Base-by-base conservation (phyloP, 2,113 vertebrate species). In the Sardina pilchardus region DNA sequence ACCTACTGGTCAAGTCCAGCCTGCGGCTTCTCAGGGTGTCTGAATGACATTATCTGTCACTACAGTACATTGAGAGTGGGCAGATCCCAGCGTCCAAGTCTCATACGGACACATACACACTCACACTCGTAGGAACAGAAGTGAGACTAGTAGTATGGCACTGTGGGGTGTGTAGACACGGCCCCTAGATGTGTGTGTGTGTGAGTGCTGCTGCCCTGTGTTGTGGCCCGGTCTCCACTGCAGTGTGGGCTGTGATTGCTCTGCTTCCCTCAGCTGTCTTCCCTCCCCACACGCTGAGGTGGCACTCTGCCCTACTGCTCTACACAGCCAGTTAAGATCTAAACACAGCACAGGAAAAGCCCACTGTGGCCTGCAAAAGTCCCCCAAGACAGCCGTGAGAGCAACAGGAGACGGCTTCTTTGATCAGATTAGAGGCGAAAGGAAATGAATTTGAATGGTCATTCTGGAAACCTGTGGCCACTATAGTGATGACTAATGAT, bases 271-370 rank as follows among this genome's bases (percentile, higher is more conserved):
- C 42, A 36, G 82, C 81, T 42, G 80, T 47, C 63, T 67, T 84
- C 81, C 24, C 30, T 82, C 81, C 47, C 21, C 21, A 78, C 30
- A 34, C 36, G 67, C 67, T 75, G 59, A 67, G n/a, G 59, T 67
- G 59, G 24, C 3, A 78, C 87, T 88, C 48, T 81, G 59, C 86
- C 67, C 87, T 75, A 24, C 26, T 78, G 75, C 71, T 83, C 78
- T 16, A 93, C 91, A 82, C 83, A 84, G 87, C 85, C 86, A 16
- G 26, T 78, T 78, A 78, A 78, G 30, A 78, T 17, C 71, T 78
- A 78, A 48, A 80, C 85, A 36, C 56, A 75, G 86, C 90, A 92
- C 94, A 94, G 93, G 94, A 92, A 94, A 91, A 93, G 90, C 93
- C 94, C 90, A 93, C 92, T 93, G 90, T 92, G 86, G 83, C 88